Conservation (phyloP, 1,140 invertebrate species). For the Leucophenga varia region DNA sequence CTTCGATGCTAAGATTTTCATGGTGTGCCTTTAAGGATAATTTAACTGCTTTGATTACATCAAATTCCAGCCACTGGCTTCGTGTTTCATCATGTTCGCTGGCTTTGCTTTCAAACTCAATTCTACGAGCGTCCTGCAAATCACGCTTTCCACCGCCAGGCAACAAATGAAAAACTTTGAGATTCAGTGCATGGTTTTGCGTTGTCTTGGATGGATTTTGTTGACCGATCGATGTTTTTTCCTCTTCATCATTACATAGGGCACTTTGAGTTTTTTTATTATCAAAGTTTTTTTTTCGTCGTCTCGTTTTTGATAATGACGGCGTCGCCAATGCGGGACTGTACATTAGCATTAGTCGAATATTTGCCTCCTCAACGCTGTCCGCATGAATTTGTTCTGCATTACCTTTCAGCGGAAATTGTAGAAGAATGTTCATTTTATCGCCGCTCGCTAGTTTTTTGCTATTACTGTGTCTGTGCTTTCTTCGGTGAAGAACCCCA, state of each 20-base stretch:
- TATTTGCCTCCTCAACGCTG: conserved; percentile 47
- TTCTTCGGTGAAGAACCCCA: background rate
- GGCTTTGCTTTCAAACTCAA: conserved; percentile 26
- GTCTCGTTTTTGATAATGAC: background rate
- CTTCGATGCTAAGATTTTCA: conserved; percentile 59
- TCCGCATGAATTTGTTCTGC: conserved; percentile 18
- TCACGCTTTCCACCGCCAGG: conserved; percentile 20
- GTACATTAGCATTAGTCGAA: conserved; percentile 43
- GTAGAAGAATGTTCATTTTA: conserved; percentile 31
- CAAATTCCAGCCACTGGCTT: conserved; percentile 61
- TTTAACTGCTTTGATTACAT: conserved; percentile 59
- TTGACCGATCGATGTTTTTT: too few species aligned
- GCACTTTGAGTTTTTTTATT: background rate
- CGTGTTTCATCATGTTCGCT: conserved; percentile 24
- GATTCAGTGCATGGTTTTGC: conserved; percentile 20
- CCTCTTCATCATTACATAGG: too few species aligned
- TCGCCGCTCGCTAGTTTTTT: conserved; percentile 8
- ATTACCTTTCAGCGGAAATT: conserved; percentile 30
- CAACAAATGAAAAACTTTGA: conserved; percentile 43
- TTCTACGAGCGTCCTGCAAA: conserved; percentile 24
- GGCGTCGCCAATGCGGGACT: conserved; percentile 27
- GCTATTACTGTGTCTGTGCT: background rate
- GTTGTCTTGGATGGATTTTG: too few species aligned
- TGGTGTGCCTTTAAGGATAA: conserved; percentile 56
- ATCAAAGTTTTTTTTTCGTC: conserved; percentile 1